Evolutionary conservation across 2,113 vertebrate genomes (phyloP), one percentile per base, ranked within the genome.

Genomic region (Sander lucioperca): DNA sequence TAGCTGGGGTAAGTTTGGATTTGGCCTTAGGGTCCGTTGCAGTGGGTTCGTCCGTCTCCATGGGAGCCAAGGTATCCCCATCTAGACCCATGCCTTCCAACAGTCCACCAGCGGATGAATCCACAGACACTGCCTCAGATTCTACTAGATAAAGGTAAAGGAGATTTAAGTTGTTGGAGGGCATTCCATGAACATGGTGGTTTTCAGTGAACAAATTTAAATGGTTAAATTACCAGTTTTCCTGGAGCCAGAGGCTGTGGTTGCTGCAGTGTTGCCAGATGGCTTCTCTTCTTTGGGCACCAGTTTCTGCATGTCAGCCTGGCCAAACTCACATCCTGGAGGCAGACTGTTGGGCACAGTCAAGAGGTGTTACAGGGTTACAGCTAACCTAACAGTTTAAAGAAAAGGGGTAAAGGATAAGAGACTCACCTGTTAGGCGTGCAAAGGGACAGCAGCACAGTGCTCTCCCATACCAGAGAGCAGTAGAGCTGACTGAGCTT

Each of bases 401-500:
- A 67, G 21, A 54, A 82, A 54, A 3, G 27, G 4, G 9, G 5
- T 68, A 57, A 72, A 74, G 25, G 9, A 39, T 3, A 69, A 65
- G 18, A 56, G 9, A 64, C 79, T 91, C 90, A 97, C 97, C 97
- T 98, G 94, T 99, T 99, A 6, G 97, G 97, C 2, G 97, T 98
- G 93, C 97, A 99, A 13, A 99, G 96, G 11, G 97, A 98, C 77
- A 99, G 95, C n/a, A 99, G 95, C 36, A 99, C 97, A 0, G 97
- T 98, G 95, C 97, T 99, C 86, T 99, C 97, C 97, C 97, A 99
- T 39, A 99, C 97, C 36, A 99, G 90, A 3, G 97, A 99, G 91
- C 97, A 99, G 91, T 99, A 98, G 5, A 99, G 96, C 89, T 99
- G 97, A 90, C 97, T 99, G 80, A 99, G 94, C 80, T 98, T 98